A percentile compares a stretch with the other conserved stretches of the same genome.
Conservation (phyloP, 2,797 vertebrate genomes). For the Acestrorhynchus altus region DNA sequence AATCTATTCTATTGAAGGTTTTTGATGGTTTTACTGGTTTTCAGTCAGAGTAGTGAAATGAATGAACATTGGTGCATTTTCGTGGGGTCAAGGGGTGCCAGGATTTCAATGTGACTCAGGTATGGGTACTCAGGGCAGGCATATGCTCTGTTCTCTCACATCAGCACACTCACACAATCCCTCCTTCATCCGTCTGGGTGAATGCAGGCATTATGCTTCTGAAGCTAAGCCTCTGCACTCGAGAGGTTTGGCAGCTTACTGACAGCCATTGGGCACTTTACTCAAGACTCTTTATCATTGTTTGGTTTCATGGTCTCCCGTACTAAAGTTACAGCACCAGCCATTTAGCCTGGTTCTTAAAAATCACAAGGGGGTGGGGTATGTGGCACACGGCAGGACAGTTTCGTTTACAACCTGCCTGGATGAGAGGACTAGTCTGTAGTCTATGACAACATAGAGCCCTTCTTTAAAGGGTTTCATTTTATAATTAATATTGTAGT, state of each 20-base stretch:
- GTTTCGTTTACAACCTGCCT: background rate
- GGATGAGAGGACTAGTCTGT: background rate
- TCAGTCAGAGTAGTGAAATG: background rate
- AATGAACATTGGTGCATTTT: background rate
- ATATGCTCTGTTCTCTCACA: conserved; percentile 26
- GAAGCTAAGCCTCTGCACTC: conserved; percentile 13
- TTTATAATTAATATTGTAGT: background rate
- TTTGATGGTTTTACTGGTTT: too few species aligned
- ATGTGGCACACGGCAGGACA: background rate
- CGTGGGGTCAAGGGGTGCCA: background rate
- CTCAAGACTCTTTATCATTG: conserved; percentile 17
- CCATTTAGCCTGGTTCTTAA: conserved; percentile 31
- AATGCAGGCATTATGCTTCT: conserved; percentile 61
- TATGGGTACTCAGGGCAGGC: conserved; percentile 5
- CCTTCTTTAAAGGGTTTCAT: background rate
- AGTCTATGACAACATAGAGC: background rate
- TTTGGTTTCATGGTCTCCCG: conserved; percentile 36
- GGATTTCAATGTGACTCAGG: conserved; percentile 4
- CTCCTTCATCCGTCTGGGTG: conserved; percentile 48
- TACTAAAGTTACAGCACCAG: conserved; percentile 43
- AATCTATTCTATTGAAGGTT: too few species aligned
- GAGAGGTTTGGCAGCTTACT: conserved; percentile 24
- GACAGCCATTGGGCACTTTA: conserved; percentile 8
- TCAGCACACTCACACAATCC: conserved; percentile 51
- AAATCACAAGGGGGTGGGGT: conserved; percentile 9